phyloP scores from a whole-genome alignment of 2,797 vertebrate species.

The Ctenopoma kingsleyae region DNA sequence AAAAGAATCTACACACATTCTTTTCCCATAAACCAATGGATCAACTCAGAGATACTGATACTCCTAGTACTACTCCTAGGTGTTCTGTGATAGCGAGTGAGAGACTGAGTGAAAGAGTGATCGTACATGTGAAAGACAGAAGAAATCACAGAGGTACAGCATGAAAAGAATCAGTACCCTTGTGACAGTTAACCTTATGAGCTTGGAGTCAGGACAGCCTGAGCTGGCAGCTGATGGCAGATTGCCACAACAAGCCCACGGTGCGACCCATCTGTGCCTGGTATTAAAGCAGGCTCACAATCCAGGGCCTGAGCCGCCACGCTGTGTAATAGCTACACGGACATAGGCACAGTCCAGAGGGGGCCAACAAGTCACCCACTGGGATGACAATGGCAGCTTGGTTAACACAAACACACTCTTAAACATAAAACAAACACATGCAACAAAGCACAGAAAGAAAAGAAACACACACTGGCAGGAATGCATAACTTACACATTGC shows the following conservation, averaged over 20 bases:
- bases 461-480: conserved; percentile 10
- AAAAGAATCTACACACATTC: conserved; percentile 84
- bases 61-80: conserved; percentile 36
- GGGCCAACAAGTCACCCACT: conserved; percentile 81
- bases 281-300: conserved; percentile 80
- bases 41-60: conserved; percentile 63
- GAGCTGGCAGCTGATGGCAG: conserved; percentile 63
- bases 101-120: conserved; percentile 20
- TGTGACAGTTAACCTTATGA: conserved; percentile 77
- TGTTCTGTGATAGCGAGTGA: conserved; percentile 20
- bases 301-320: conserved; percentile 71
- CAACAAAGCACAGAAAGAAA: conserved; percentile 27
- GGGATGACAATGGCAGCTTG: conserved; percentile 82
- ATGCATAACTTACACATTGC: conserved; percentile 21
- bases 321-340: conserved; percentile 77
- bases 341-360: conserved; percentile 76
- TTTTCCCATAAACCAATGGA: conserved; percentile 89
- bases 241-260: conserved; percentile 63
- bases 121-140: conserved; percentile 29
- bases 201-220: conserved; percentile 59
- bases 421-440: conserved; percentile 14
- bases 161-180: conserved; percentile 72
- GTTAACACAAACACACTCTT: conserved; percentile 64
- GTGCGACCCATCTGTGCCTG: conserved; percentile 82
- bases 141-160: conserved; percentile 38